Percentiles rank a stretch among this genome's conserved stretches.
phyloP scores from a whole-genome alignment of 2,888 invertebrate genomes.

The Candidula unifasciata region DNA sequence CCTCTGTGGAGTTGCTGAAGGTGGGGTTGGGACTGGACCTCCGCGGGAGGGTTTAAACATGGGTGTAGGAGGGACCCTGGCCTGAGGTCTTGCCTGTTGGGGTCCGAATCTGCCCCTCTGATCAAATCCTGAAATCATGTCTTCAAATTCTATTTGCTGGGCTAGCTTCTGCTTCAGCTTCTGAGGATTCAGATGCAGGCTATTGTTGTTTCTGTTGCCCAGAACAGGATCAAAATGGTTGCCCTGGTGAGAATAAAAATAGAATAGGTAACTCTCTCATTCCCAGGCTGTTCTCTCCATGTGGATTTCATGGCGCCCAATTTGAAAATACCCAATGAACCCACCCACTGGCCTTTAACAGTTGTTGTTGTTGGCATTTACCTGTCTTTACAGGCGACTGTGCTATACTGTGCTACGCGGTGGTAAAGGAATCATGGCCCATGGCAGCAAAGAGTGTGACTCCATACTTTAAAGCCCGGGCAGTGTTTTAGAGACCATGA shows the following conservation, averaged over 20 bases:
- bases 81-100: slow-evolving; percentile 41
- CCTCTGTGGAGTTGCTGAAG: slow-evolving; percentile 56
- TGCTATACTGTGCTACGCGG: too few species aligned
- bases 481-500: too few species aligned
- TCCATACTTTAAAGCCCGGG: too few species aligned
- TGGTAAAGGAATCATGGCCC: too few species aligned
- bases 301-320: too few species aligned
- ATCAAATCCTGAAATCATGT: slow-evolving; percentile 28
- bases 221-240: slow-evolving; percentile 23
- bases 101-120: background rate
- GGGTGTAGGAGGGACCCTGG: slow-evolving; percentile 49
- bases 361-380: too few species aligned
- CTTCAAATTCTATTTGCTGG: slow-evolving; percentile 44
- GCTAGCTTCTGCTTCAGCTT: background rate
- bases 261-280: too few species aligned
- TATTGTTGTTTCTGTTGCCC: slow-evolving; percentile 38
- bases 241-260: background rate
- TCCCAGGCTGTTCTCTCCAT: too few species aligned
- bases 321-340: too few species aligned
- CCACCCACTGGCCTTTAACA: too few species aligned
- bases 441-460: too few species aligned
- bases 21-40: slow-evolving; percentile 57
- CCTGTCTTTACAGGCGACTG: too few species aligned
- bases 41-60: slow-evolving; percentile 54
- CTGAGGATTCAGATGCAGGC: slow-evolving; percentile 11